phyloP scores from a whole-genome alignment of 2,888 invertebrate genomes.

The Ecliptopera silaceata region DNA sequence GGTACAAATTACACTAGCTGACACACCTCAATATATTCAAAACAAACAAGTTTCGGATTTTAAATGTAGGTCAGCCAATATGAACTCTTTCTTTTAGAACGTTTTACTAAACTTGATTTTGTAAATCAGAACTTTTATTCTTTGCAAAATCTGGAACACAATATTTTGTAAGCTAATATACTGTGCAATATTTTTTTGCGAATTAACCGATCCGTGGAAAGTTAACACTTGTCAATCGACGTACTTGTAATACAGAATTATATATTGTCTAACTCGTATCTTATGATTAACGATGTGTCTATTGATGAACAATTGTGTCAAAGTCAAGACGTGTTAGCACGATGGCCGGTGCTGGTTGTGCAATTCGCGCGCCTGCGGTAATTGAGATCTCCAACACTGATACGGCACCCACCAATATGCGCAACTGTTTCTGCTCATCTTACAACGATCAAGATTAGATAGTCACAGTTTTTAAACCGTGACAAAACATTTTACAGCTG shows the following conservation, averaged over 20 bases:
- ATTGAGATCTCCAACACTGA: constrained; percentile 45
- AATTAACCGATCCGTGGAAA: background rate
- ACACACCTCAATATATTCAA: constrained; percentile 21
- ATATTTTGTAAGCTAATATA: no score
- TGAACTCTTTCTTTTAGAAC: constrained; percentile 5
- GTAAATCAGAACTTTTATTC: background rate
- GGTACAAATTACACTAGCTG: constrained; percentile 15
- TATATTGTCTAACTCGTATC: no score
- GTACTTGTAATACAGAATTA: constrained; percentile 34
- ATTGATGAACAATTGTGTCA: constrained; percentile 76
- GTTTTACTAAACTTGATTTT: background rate
- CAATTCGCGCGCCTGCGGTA: constrained; percentile 61
- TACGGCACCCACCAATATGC: constrained; percentile 31
- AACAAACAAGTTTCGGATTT: constrained; percentile 24
- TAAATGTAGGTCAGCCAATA: constrained; percentile 21
- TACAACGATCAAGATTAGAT: constrained; percentile 20
- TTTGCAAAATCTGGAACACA: background rate
- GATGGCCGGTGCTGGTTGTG: constrained; percentile 57
- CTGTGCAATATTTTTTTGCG: background rate
- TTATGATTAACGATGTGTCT: constrained; percentile 49
- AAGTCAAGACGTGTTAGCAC: constrained; percentile 75
- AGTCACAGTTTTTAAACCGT: background rate
- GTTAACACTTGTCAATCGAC: background rate
- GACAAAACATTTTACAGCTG: constrained; percentile 1
- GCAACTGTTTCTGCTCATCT: constrained; percentile 36